These are phyloP conservation scores for Holocentrus rufus DNA, from an alignment of 2,797 vertebrate species.

Conservation along the genomic window DNA sequence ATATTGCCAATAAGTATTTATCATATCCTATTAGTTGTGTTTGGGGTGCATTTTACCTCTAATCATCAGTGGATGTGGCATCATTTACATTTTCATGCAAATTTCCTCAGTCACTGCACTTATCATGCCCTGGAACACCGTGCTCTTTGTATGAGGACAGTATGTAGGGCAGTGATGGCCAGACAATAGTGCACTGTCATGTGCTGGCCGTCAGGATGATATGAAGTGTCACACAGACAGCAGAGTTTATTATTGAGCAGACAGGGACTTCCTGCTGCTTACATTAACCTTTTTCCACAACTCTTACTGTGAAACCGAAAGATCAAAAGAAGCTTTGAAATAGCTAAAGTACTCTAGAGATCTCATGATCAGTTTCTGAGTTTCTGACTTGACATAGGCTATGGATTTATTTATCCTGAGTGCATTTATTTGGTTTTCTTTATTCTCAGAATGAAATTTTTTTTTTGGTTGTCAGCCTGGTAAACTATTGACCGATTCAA, in stretches of 20 bases:
- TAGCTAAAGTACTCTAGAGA: too few species aligned
- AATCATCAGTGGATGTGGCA: neutral
- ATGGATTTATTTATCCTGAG: too few species aligned
- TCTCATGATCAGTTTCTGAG: too few species aligned
- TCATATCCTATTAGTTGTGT: too few species aligned
- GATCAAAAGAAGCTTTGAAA: too few species aligned
- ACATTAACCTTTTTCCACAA: too few species aligned
- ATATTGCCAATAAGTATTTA: neutral
- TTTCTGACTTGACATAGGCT: too few species aligned
- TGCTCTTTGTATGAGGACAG: neutral
- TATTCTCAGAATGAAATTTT: too few species aligned
- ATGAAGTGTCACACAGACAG: neutral
- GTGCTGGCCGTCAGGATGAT: neutral
- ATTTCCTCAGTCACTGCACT: neutral
- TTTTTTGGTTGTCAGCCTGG: neutral
- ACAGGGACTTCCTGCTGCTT: too few species aligned
- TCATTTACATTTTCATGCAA: constrained; percentile 44
- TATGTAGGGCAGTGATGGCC: neutral
- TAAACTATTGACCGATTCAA: neutral
- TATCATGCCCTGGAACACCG: constrained; percentile 17
- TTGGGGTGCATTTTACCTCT: neutral
- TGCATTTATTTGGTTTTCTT: too few species aligned
- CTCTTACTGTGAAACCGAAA: too few species aligned
- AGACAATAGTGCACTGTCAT: constrained; percentile 38
- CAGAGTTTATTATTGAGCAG: too few species aligned